phyloP scores from a whole-genome alignment of 2,888 invertebrate species.

The Stratiomys singularior region DNA sequence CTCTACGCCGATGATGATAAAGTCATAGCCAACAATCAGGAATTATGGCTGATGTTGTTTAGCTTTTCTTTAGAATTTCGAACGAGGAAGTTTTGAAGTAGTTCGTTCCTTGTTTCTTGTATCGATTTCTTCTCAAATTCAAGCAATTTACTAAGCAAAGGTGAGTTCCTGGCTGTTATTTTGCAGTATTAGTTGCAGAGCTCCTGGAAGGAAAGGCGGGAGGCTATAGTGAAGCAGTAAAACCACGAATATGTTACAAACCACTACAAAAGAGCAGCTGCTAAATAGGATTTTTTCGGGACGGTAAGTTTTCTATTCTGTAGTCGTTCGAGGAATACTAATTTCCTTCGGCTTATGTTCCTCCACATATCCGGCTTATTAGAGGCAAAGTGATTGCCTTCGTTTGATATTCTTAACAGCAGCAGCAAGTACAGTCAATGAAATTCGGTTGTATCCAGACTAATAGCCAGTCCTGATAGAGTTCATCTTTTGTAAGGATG shows the following conservation, averaged over 20 bases:
- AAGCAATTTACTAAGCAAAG: neutral
- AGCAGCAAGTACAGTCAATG: neutral
- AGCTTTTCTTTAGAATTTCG: neutral
- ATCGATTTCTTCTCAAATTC: neutral
- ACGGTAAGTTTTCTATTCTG: neutral
- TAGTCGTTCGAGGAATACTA: neutral
- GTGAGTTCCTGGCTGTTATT: neutral
- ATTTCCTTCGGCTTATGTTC: neutral
- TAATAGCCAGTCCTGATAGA: neutral
- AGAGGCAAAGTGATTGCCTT: neutral
- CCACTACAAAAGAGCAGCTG: neutral
- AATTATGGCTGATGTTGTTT: neutral
- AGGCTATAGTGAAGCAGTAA: neutral
- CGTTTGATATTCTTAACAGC: neutral
- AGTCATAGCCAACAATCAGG: slow-evolving; percentile 2
- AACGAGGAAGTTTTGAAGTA: neutral
- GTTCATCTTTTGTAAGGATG: no score
- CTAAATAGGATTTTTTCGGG: neutral
- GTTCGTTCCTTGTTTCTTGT: neutral
- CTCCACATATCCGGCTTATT: neutral
- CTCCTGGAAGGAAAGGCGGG: neutral
- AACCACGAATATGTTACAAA: neutral
- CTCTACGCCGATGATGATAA: neutral
- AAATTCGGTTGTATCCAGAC: neutral
- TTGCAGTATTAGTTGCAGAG: neutral